Evolutionary conservation across 1,140 invertebrate species (phyloP).

Genomic region (Drosophila leontia): DNA sequence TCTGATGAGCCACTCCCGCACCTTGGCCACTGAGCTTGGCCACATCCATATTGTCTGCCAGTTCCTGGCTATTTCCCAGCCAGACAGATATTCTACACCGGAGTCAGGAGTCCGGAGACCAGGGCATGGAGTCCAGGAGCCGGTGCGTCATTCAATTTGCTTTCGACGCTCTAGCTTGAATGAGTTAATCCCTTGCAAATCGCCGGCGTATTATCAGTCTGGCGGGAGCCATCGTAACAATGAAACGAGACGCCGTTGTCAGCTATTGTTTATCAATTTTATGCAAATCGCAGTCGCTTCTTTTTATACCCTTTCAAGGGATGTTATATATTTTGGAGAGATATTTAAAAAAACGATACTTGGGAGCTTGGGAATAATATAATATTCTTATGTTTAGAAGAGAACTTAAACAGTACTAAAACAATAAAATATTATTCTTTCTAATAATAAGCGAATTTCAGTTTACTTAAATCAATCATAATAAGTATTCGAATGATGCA

Average conservation of each 20-base stretch:
- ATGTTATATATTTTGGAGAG: background rate
- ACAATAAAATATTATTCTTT: background rate
- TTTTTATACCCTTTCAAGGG: conserved; percentile 10
- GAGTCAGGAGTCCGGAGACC: background rate
- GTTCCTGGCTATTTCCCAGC: background rate
- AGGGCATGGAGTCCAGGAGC: background rate
- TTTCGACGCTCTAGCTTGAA: conserved; percentile 42
- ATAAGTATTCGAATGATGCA: background rate
- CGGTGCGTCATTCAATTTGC: conserved; percentile 40
- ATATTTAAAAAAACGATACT: no score
- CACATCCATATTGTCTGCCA: conserved; percentile 21
- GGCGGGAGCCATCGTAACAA: conserved; percentile 36
- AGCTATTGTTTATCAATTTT: conserved; percentile 78
- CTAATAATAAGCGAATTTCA: no score
- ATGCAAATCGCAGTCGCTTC: conserved; percentile 63
- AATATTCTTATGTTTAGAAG: background rate
- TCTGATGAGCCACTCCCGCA: conserved; percentile 34
- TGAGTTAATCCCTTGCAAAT: conserved; percentile 73
- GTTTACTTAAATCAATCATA: background rate
- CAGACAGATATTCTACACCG: conserved; percentile 13
- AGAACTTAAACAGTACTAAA: background rate
- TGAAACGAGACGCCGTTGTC: conserved; percentile 46
- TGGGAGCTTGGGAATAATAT: background rate
- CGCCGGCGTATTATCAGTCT: conserved; percentile 67
- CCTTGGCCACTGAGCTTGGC: conserved; percentile 3